A percentile compares a stretch with the other conserved stretches of the same genome.
phyloP scores from a whole-genome alignment of 2,797 vertebrate genomes.

The Brachymystax lenok region DNA sequence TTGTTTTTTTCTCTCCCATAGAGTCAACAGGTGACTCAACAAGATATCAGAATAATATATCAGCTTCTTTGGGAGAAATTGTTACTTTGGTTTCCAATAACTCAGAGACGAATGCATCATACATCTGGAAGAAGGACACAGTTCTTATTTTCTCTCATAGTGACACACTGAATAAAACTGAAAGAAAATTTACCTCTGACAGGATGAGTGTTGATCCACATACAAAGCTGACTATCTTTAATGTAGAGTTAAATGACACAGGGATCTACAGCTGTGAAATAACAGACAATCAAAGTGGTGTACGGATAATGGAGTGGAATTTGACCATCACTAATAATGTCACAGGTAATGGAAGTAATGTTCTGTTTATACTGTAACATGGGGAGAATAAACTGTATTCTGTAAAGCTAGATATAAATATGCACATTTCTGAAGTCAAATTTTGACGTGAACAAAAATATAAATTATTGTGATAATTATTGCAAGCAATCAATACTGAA shows the following conservation, averaged over 20 bases:
- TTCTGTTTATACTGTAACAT: no score
- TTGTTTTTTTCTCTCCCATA: background rate
- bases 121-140: conserved; percentile 10
- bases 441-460: no score
- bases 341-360: no score
- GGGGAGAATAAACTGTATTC: no score
- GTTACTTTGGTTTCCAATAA: conserved; percentile 32
- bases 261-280: conserved; percentile 25
- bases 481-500: no score
- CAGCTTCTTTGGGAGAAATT: conserved; percentile 23
- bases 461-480: no score
- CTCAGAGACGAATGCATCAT: fast-evolving
- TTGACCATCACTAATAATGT: conserved; percentile 20
- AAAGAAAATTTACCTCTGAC: conserved; percentile 29
- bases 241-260: conserved; percentile 37
- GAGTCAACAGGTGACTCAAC: no score
- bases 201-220: background rate
- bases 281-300: fast-evolving
- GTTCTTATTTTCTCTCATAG: fast-evolving
- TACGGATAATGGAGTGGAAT: background rate
- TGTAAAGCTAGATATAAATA: no score
- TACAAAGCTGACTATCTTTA: background rate
- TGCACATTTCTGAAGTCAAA: no score
- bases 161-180: fast-evolving
- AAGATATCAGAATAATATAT: background rate